Conservation (phyloP, 2,113 vertebrate genomes). For the Poeciliopsis retropinna region DNA sequence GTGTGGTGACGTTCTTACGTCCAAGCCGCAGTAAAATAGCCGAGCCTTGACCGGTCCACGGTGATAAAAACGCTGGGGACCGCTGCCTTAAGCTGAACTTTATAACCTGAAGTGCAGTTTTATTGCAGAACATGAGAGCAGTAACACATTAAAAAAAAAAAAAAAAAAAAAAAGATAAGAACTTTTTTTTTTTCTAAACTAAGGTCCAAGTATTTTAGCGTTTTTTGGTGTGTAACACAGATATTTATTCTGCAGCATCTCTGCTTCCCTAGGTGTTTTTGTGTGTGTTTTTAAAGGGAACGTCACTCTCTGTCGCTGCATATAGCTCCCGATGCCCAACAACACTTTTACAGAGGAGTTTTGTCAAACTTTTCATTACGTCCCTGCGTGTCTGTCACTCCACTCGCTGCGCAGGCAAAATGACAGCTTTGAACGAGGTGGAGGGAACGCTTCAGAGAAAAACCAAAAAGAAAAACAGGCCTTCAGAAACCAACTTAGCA, state of each 20-base stretch:
- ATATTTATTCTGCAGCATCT: conserved; percentile 36
- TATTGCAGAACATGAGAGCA: conserved; percentile 4
- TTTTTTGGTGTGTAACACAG: neutral
- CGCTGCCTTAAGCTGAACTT: conserved; percentile 17
- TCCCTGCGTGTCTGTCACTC: conserved; percentile 64
- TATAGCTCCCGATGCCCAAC: conserved; percentile 47
- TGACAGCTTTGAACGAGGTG: conserved; percentile 56
- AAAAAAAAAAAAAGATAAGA: conserved; percentile 5
- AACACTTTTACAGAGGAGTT: conserved; percentile 55
- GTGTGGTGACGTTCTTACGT: too few relatives aligned
- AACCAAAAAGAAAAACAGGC: conserved; percentile 32
- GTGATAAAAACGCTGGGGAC: too few relatives aligned
- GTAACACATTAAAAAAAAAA: conserved; percentile 28
- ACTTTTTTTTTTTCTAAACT: conserved; percentile 18
- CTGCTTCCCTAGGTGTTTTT: neutral
- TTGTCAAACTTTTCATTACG: conserved; percentile 50
- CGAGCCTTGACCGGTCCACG: too few relatives aligned
- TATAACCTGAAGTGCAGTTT: conserved; percentile 20
- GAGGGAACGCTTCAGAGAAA: conserved; percentile 48
- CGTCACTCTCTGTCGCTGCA: conserved; percentile 40
- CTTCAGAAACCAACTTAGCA: conserved; percentile 49
- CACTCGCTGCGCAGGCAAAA: conserved; percentile 45
- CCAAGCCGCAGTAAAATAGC: too few relatives aligned
- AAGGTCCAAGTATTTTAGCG: conserved; percentile 48
- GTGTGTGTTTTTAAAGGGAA: conserved; percentile 37